These are phyloP conservation scores for Gymnocheta viridis DNA, from an alignment of 2,888 invertebrate genomes.

Conservation along the genomic window DNA sequence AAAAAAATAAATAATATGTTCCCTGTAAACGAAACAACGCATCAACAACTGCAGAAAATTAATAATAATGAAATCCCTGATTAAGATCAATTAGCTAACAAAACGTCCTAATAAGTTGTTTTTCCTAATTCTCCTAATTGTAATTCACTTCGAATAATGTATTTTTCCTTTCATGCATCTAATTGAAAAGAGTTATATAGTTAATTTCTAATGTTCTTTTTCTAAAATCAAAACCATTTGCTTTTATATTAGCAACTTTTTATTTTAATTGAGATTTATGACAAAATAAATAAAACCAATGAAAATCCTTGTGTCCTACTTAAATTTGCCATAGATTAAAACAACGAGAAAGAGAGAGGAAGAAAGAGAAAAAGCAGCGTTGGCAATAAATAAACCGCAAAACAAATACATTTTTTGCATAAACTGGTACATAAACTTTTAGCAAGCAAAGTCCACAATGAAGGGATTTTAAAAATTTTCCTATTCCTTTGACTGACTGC, in stretches of 20 bases:
- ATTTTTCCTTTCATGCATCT: too few species aligned
- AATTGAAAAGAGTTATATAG: too few species aligned
- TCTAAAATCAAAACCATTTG: not conserved
- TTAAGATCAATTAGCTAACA: too few species aligned
- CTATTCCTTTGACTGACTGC: not conserved
- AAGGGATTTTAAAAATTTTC: not conserved
- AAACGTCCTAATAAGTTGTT: too few species aligned
- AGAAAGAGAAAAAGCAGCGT: not conserved
- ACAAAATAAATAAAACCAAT: conserved; percentile 29
- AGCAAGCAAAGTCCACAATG: not conserved
- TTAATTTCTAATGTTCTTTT: too few species aligned
- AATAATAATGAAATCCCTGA: too few species aligned
- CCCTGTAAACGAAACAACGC: too few species aligned
- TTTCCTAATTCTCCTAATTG: too few species aligned
- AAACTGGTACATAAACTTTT: not conserved
- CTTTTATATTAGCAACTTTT: not conserved
- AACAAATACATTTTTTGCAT: conserved; percentile 16
- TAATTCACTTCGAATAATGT: too few species aligned
- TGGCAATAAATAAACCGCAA: conserved; percentile 23
- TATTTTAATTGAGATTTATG: conserved; percentile 43
- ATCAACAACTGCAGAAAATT: too few species aligned
- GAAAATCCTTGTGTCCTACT: conserved; percentile 38
- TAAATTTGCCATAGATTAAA: conserved; percentile 8
- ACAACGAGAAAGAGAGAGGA: too few species aligned
- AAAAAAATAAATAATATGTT: too few species aligned